Conservation (phyloP, 1,140 invertebrate genomes). For the Manduca sexta region DNA sequence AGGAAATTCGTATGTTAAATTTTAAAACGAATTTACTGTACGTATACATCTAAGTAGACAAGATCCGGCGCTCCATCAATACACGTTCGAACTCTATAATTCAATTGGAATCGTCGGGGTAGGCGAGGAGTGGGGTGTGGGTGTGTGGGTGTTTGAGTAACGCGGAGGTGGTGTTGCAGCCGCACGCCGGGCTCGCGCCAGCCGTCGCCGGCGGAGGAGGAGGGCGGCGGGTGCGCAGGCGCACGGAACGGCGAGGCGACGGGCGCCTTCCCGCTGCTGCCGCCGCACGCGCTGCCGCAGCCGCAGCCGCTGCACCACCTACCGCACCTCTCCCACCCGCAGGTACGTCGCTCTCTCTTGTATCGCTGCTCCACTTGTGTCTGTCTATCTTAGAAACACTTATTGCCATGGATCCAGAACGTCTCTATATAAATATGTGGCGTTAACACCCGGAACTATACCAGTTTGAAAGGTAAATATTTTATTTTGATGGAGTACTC, state of each 20-base stretch:
- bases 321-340: conserved; percentile 50
- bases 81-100: too few relatives aligned
- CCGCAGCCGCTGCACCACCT: conserved; percentile 53
- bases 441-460: too few relatives aligned
- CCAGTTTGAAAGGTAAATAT: too few relatives aligned
- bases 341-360: conserved; percentile 22
- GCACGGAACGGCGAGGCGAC: conserved; percentile 75
- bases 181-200: conserved; percentile 92
- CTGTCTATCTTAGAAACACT: too few relatives aligned
- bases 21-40: neutral
- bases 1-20: neutral
- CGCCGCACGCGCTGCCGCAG: conserved; percentile 67
- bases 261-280: conserved; percentile 75
- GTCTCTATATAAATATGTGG: too few relatives aligned
- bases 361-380: too few relatives aligned
- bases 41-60: neutral
- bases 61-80: too few relatives aligned
- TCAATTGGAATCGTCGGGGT: too few relatives aligned
- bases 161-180: conserved; percentile 62
- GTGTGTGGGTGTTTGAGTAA: too few relatives aligned
- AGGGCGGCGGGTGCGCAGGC: conserved; percentile 73
- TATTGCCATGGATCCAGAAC: too few relatives aligned
- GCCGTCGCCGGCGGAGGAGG: conserved; percentile 91
- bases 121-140: too few relatives aligned
- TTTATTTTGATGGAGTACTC: too few relatives aligned